Percentiles rank a stretch among this genome's conserved stretches.
phyloP scores from a whole-genome alignment of 2,797 vertebrate genomes.

The Macroramphosus scolopax region DNA sequence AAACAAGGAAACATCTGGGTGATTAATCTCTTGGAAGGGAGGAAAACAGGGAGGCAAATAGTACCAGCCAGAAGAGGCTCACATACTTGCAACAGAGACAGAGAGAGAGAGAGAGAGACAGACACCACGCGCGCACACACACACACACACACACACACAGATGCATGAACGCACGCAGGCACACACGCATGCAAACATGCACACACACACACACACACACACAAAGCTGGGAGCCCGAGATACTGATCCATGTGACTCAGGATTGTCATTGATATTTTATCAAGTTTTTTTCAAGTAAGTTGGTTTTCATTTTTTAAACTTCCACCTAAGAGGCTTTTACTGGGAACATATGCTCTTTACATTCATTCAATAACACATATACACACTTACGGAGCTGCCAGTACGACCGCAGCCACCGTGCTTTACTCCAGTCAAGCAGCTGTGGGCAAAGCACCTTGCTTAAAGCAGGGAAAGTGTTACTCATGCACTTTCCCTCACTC shows the following conservation, averaged over 20 bases:
- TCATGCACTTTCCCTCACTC: slow-evolving; percentile 30
- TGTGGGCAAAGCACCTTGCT: slow-evolving; percentile 56
- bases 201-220: slow-evolving; percentile 19
- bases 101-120: too few species aligned
- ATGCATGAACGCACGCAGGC: slow-evolving; percentile 4
- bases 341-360: slow-evolving; percentile 42
- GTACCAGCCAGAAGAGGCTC: slow-evolving; percentile 59
- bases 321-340: too few species aligned
- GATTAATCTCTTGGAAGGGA: slow-evolving; percentile 79
- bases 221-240: slow-evolving; percentile 61
- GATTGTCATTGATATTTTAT: slow-evolving; percentile 73
- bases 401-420: slow-evolving; percentile 43
- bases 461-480: slow-evolving; percentile 56
- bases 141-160: slow-evolving; percentile 10
- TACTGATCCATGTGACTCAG: slow-evolving; percentile 51
- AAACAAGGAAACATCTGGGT: slow-evolving; percentile 87
- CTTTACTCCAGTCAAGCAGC: slow-evolving; percentile 39
- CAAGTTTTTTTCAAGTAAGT: too few species aligned
- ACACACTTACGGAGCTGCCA: slow-evolving; percentile 46
- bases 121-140: too few species aligned
- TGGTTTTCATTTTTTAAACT: too few species aligned
- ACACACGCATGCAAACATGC: slow-evolving; percentile 16
- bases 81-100: slow-evolving; percentile 16
- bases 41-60: slow-evolving; percentile 63
- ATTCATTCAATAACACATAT: slow-evolving; percentile 43